Base-by-base conservation (phyloP, 2,888 invertebrate species). In the Melikaiella ostensackeni region DNA sequence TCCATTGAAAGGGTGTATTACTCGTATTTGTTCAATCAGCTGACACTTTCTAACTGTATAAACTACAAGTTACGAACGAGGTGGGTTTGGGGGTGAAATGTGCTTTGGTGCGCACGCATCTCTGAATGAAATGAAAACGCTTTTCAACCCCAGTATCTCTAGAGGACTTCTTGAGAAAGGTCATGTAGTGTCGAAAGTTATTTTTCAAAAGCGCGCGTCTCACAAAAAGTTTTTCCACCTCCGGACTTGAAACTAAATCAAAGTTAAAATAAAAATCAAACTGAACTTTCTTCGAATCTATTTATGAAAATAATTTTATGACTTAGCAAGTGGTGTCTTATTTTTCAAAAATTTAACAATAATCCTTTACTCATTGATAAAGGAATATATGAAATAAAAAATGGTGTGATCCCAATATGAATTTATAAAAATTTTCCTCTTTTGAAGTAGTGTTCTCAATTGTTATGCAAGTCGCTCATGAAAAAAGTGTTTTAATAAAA, bases 51-150 rank as follows among this genome's bases (percentile, higher is more conserved):
- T 50, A 70, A 50, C 46, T 38, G 21, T 38, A 16, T 42, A 64
- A 38, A 13, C 21, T 19, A 19, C 42, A 42, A 38, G 24, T 33
- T 27, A 16, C 8, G 21, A 16, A 30, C 8, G 30, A 11, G 33
- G 30, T 6, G 19, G 5, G n/a, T n/a, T 9, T n/a, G 70, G 70
- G 70, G 70, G 50, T 70, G 50, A 70, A 70, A 70, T 50, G 50
- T 70, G 70, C 33, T 70, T 46, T 21, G 16, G 35, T 86, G 88
- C 88, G 88, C 87, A 85, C 85, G 86, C 86, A 86, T 77, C 83
- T 76, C 79, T 84, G 86, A 87, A 87, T 84, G 87, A 86, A 87
- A 87, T 84, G 87, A 86, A 85, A 83, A 79, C 82, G 86, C 84
- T 87, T 87, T 87, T 82, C 70, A 81, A 86, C 82, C 81, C 85